Conservation (phyloP, 2,113 vertebrate genomes). For the Chionodraco myersi region DNA sequence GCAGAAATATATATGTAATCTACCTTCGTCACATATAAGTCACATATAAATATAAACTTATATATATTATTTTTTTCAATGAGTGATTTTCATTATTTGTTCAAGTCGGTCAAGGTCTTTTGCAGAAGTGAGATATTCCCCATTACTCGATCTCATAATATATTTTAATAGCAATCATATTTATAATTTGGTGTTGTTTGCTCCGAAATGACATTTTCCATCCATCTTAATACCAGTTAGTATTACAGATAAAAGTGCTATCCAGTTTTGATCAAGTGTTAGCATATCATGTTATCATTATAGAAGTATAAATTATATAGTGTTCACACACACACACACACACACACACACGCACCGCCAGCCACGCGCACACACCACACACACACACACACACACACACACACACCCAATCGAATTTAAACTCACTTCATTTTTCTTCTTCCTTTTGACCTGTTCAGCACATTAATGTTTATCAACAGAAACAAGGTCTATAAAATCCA, state of each 20-base stretch:
- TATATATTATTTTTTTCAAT: not conserved
- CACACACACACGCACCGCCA: too few relatives aligned
- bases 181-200: not conserved
- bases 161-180: too few relatives aligned
- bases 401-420: not conserved
- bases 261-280: not conserved
- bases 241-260: not conserved
- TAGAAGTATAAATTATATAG: not conserved
- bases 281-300: not conserved
- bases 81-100: not conserved
- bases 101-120: not conserved
- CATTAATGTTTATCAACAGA: constrained; percentile 40
- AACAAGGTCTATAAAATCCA: not conserved
- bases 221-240: not conserved
- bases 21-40: too few relatives aligned
- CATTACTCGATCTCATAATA: too few relatives aligned
- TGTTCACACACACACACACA: too few relatives aligned
- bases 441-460: not conserved
- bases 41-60: not conserved
- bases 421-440: not conserved
- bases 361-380: too few relatives aligned
- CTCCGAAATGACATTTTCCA: too few relatives aligned
- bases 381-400: too few relatives aligned
- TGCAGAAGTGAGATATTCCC: not conserved
- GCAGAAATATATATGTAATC: not conserved